phyloP scores from a whole-genome alignment of 2,113 vertebrate genomes.

The Nannobrachium achirus region DNA sequence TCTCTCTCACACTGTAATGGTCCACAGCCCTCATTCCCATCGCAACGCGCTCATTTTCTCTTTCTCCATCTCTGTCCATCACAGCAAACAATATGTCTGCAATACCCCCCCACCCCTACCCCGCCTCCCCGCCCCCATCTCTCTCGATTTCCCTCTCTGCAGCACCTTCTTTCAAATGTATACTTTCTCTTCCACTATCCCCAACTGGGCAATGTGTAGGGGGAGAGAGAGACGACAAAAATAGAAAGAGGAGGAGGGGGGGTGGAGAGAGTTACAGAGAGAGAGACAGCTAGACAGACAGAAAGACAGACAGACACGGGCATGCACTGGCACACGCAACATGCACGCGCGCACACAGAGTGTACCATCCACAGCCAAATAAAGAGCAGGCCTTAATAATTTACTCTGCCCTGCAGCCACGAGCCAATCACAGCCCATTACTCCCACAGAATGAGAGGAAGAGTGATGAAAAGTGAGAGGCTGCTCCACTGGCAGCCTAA shows the following conservation, averaged over 20 bases:
- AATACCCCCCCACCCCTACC: too few species aligned
- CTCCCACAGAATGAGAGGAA: conserved; percentile 33
- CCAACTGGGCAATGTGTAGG: conserved; percentile 45
- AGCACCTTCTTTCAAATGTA: conserved; percentile 41
- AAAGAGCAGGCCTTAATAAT: conserved; percentile 74
- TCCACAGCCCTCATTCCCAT: conserved; percentile 25
- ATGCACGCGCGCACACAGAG: not conserved
- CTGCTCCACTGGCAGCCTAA: not conserved
- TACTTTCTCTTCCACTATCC: conserved; percentile 33
- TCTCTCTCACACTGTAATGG: not conserved
- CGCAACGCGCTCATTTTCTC: conserved; percentile 27
- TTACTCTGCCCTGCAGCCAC: conserved; percentile 67
- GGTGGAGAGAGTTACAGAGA: conserved; percentile 36
- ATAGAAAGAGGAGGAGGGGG: conserved; percentile 41
- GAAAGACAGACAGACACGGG: conserved; percentile 12
- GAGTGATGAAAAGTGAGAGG: not conserved
- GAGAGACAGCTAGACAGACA: conserved; percentile 34
- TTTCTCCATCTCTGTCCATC: conserved; percentile 35
- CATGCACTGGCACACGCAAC: too few species aligned
- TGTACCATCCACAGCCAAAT: conserved; percentile 60
- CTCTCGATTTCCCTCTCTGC: not conserved
- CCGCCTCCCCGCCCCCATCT: not conserved
- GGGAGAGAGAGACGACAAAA: conserved; percentile 43
- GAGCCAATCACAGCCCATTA: conserved; percentile 59
- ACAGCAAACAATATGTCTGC: conserved; percentile 38